These are phyloP conservation scores for Simalia tracyae DNA, from an alignment of 2,797 vertebrate species.

Conservation along the genomic window DNA sequence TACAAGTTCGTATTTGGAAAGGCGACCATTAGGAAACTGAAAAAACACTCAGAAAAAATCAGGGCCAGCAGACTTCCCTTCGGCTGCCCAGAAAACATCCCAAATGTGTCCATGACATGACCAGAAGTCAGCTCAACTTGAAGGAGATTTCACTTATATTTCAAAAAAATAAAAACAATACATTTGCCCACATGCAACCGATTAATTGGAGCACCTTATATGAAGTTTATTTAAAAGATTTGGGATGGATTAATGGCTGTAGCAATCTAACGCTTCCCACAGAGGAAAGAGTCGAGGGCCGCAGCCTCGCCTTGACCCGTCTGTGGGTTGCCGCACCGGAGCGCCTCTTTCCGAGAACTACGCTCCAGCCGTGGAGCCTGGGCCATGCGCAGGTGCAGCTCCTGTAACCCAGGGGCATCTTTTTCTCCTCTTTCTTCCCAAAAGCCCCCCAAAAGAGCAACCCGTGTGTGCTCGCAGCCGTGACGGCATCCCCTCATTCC, in stretches of 20 bases:
- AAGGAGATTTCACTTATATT: not conserved
- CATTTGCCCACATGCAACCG: not conserved
- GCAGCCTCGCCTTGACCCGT: not conserved
- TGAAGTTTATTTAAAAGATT: not conserved
- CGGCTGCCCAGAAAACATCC: not conserved
- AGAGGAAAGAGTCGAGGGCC: not conserved
- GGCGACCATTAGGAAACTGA: not conserved
- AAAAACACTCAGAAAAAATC: not conserved
- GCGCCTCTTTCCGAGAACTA: not conserved
- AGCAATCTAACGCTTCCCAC: not conserved
- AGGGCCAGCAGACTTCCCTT: not conserved
- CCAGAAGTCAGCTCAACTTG: not conserved
- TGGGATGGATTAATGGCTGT: not conserved
- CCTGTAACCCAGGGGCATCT: not conserved
- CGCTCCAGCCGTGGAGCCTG: not conserved
- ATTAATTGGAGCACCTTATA: not conserved
- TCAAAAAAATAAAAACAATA: not conserved
- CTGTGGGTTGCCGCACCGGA: not conserved
- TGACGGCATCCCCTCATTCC: too few species aligned
- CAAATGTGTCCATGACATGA: not conserved
- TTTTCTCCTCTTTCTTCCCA: not conserved
- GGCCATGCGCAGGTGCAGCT: not conserved
- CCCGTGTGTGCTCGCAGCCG: accelerated
- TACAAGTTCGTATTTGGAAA: not conserved
- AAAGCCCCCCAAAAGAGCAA: not conserved